phyloP scores from a whole-genome alignment of 1,140 invertebrate genomes.

The Trichogramma pretiosum region DNA sequence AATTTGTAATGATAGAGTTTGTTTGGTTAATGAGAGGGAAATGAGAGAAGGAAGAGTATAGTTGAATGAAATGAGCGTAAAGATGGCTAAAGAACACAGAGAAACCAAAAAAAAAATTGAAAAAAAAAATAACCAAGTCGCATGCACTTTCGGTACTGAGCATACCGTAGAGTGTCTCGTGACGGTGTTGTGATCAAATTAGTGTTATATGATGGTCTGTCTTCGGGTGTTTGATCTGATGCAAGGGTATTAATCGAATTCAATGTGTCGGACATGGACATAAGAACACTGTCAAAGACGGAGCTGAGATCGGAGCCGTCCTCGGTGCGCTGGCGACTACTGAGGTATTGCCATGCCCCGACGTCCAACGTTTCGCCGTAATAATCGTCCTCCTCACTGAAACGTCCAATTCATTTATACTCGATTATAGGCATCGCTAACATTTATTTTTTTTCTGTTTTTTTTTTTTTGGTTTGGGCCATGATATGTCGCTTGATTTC shows the following conservation, averaged over 20 bases:
- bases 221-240: conserved; percentile 44
- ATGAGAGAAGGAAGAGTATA: too few species aligned
- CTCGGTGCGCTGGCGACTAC: conserved; percentile 36
- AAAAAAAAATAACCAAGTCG: neutral
- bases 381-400: conserved; percentile 37
- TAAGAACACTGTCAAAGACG: conserved; percentile 44
- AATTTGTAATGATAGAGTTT: too few species aligned
- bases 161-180: conserved; percentile 42
- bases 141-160: conserved; percentile 19
- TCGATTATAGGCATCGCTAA: too few species aligned
- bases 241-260: conserved; percentile 45
- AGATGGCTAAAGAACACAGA: neutral
- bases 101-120: neutral
- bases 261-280: conserved; percentile 45
- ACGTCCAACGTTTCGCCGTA: conserved; percentile 28
- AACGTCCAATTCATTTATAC: conserved; percentile 30
- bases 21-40: too few species aligned
- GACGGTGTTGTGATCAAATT: conserved; percentile 38
- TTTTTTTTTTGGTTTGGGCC: too few species aligned
- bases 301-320: conserved; percentile 39
- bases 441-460: too few species aligned
- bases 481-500: too few species aligned
- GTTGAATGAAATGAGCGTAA: too few species aligned
- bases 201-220: conserved; percentile 42
- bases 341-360: conserved; percentile 31